Base-by-base conservation (phyloP, 2,797 vertebrate genomes). In the Falco peregrinus region DNA sequence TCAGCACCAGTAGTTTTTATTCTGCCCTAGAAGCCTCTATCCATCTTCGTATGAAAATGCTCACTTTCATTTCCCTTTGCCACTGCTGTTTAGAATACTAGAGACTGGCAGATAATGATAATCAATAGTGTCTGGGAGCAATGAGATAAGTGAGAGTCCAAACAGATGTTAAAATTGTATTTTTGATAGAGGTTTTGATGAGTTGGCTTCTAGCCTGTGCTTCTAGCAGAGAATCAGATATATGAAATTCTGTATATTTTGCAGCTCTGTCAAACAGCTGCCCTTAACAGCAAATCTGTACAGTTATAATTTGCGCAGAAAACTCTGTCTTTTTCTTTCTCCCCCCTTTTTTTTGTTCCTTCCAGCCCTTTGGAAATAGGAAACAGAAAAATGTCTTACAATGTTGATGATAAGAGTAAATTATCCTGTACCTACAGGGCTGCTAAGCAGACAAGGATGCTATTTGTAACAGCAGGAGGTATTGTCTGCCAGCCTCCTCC, bases 131-230 rank as follows among this genome's bases (percentile, higher is more conserved):
- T 90, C 95, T 94, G 89, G 87, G 74, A 91, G 90, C 89, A 93
- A 69, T n/a, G 67, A 96, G 93, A 95, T 94, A 96, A 95, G 84
- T 87, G 78, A 37, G 83, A 93, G 65, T 65, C 89, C 67, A 87
- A 95, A 86, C 83, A 96, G 88, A 87, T 95, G 88, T 92, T 96
- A 84, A 96, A 97, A 96, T 93, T 96, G 67, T 94, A 88, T 92
- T 96, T 94, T 91, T 92, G 87, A 89, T 95, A 90, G 89, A 70
- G 48, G 65, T 88, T 95, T 96, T 87, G 65, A 91, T 96, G 93
- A 92, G 43, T 84, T 93, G 87, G 76, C 89, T 94, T 92, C 61
- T 86, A 87, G 65, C 53, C 69, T 83, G 43, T 53, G 47, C 73
- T 96, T 87, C 75, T 92, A 84, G 81, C 56, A 70, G 84, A 88